phyloP scores from a whole-genome alignment of 2,113 vertebrate genomes.

The Mormoops blainvillei region DNA sequence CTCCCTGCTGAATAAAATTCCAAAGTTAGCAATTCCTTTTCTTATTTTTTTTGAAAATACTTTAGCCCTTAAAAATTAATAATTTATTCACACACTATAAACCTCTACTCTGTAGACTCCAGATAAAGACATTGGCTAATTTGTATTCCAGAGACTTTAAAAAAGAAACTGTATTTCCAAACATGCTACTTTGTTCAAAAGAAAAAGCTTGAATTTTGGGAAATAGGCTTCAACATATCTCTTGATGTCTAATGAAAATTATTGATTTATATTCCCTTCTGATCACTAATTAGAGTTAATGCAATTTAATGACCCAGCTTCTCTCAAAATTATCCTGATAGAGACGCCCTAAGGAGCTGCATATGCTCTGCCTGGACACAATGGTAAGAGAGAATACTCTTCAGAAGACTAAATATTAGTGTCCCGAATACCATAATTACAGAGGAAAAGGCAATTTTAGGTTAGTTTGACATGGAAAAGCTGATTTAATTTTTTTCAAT shows the following conservation, averaged over 20 bases:
- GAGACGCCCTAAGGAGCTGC: neutral
- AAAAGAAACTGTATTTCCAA: neutral
- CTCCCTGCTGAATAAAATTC: neutral
- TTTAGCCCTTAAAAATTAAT: neutral
- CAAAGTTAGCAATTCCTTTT: neutral
- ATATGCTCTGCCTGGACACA: neutral
- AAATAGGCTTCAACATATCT: neutral
- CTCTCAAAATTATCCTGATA: neutral
- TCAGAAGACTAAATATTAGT: neutral
- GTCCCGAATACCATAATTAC: neutral
- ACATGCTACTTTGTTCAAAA: neutral
- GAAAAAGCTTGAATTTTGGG: neutral
- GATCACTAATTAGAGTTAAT: conserved; percentile 54
- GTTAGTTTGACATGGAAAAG: neutral
- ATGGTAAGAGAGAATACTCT: neutral
- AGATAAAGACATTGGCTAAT: neutral
- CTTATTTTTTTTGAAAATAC: neutral
- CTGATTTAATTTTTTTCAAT: neutral
- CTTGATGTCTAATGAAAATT: conserved; percentile 29
- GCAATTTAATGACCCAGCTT: conserved; percentile 45
- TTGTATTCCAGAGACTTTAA: neutral
- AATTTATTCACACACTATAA: neutral
- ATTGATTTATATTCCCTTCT: conserved; percentile 51
- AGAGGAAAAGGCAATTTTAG: neutral
- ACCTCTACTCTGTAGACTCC: neutral